These are phyloP conservation scores for Gnathonemus longibarbis DNA, from an alignment of 2,113 vertebrate species.

Conservation along the genomic window DNA sequence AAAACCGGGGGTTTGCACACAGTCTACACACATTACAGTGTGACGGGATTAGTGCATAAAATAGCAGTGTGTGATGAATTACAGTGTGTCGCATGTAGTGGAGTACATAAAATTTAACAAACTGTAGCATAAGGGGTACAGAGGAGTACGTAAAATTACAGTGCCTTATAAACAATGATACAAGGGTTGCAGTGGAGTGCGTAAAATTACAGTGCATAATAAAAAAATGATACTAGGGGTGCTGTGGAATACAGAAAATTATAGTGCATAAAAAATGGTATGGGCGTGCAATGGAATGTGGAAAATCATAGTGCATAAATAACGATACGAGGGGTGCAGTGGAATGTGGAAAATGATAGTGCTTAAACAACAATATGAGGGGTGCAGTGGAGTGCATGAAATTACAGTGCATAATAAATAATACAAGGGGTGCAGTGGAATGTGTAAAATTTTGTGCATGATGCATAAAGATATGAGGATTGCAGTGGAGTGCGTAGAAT, in stretches of 20 bases:
- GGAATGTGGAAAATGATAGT: neutral
- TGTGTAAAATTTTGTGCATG: neutral
- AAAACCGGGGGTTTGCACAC: neutral
- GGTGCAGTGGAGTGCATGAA: neutral
- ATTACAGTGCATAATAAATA: neutral
- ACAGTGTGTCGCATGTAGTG: neutral
- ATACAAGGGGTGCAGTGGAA: neutral
- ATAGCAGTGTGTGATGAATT: neutral
- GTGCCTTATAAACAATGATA: neutral
- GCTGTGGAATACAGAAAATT: neutral
- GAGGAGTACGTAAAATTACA: neutral
- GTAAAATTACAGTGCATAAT: neutral
- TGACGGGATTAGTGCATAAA: neutral
- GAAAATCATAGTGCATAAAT: neutral
- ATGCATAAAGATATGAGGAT: neutral
- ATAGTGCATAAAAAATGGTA: neutral
- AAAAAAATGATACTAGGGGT: neutral
- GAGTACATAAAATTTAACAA: neutral
- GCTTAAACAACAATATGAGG: neutral
- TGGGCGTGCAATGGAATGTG: no score
- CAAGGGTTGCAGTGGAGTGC: neutral
- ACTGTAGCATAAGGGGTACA: neutral
- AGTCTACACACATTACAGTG: conserved; percentile 4
- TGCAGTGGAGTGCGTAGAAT: neutral
- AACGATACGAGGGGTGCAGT: neutral